These are phyloP conservation scores for Ostrea edulis DNA, from an alignment of 1,140 invertebrate genomes.

Conservation along the genomic window DNA sequence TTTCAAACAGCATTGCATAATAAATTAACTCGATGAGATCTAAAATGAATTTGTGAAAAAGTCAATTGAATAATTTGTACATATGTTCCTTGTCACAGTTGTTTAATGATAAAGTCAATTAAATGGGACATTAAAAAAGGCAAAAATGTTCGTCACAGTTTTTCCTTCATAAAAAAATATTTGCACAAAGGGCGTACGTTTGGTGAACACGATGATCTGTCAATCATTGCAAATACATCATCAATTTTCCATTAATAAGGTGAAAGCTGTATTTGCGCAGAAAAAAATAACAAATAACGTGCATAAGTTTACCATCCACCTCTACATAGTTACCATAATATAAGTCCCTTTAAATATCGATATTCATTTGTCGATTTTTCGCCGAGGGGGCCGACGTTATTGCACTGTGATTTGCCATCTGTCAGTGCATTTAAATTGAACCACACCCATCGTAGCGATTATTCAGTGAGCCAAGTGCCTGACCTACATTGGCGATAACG, in stretches of 20 bases:
- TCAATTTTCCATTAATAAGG: not conserved
- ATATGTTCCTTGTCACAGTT: not conserved
- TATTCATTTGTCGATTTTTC: conserved; percentile 27
- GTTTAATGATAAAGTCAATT: not conserved
- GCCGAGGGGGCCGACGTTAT: conserved; percentile 28
- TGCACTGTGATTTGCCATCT: conserved; percentile 36
- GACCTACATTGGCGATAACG: conserved; percentile 42
- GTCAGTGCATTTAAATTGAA: conserved; percentile 41
- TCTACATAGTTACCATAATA: not conserved
- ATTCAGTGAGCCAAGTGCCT: conserved; percentile 24
- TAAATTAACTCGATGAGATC: too few relatives aligned
- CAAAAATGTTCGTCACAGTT: not conserved
- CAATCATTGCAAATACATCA: conserved; percentile 2
- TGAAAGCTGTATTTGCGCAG: not conserved
- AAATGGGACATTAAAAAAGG: not conserved
- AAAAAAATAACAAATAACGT: not conserved
- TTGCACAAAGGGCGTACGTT: not conserved
- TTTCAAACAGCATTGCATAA: too few relatives aligned
- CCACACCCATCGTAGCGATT: conserved; percentile 21
- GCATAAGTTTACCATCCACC: not conserved
- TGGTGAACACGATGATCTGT: not conserved
- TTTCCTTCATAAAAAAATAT: not conserved
- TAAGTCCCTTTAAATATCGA: conserved; percentile 28
- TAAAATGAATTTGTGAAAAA: too few relatives aligned
- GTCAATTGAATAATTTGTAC: too few relatives aligned